A percentile compares a stretch with the other conserved stretches of the same genome.
phyloP scores from a whole-genome alignment of 2,113 vertebrate species.

The Maylandia zebra region DNA sequence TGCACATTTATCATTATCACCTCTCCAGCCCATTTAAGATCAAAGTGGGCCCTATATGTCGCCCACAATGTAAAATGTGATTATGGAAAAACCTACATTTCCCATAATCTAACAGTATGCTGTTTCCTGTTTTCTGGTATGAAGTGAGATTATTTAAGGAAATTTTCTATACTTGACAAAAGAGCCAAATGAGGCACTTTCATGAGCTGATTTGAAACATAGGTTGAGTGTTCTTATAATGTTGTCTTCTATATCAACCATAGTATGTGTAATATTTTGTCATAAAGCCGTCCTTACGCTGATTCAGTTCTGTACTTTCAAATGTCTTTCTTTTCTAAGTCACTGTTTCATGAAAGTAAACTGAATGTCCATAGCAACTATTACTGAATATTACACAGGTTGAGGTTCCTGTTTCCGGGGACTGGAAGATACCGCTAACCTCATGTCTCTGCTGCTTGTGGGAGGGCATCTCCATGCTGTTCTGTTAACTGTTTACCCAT shows the following conservation, averaged over 20 bases:
- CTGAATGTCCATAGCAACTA: not conserved
- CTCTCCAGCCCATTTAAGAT: not conserved
- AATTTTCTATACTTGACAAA: not conserved
- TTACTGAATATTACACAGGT: not conserved
- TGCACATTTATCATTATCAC: not conserved
- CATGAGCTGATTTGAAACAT: not conserved
- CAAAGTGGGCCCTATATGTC: not conserved
- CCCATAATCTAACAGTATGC: not conserved
- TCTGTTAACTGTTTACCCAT: conserved; percentile 8
- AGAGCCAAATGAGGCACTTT: not conserved
- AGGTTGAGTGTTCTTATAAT: not conserved
- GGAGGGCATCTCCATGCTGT: not conserved
- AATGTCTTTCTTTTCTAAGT: not conserved
- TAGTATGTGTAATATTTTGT: not conserved
- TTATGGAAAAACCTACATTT: not conserved
- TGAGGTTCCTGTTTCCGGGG: not conserved
- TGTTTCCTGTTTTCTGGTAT: rapidly evolving
- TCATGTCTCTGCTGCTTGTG: not conserved
- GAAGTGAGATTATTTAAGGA: not conserved
- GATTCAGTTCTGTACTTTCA: not conserved
- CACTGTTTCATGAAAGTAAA: not conserved
- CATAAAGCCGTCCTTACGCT: not conserved
- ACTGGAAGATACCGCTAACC: not conserved
- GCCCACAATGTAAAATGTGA: not conserved
- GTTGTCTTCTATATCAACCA: not conserved